Base-by-base conservation (phyloP, 2,797 vertebrate genomes). In the Sarcophilus harrisii region DNA sequence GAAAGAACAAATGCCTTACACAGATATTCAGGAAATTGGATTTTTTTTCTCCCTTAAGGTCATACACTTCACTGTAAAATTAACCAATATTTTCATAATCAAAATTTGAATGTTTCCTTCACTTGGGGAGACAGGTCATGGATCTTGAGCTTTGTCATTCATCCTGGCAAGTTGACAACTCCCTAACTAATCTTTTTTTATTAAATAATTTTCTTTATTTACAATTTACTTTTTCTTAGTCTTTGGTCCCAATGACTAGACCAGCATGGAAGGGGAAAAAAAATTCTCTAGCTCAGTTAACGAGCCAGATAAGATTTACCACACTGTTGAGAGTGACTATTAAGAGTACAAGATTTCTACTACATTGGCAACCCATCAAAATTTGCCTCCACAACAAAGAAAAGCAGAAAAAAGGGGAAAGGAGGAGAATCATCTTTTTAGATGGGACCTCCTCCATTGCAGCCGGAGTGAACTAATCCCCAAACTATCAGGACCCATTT, bases 31-130 rank as follows among this genome's bases (percentile, higher is more conserved):
- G 27, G 92, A 96, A 95, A 94, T 94, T 91, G 90, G 90, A 94
- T 92, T 93, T 38, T 93, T 30, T 29, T 13, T n/a, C 38, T n/a
- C 18, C n/a, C 27, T 57, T 32, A 92, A 95, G 90, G 91, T 95
- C 32, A 55, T 62, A 45, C 18, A 18, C 73, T 94, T 30, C n/a
- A n/a, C 57, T 95, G 89, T 96, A 96, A 96, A 94, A 94, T 95
- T 93, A 96, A 91, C 94, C 54, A 59, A 18, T 93, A 58, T 93
- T 54, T 95, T 94, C 60, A n/a, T 91, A 94, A 96, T 92, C 91
- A 92, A 57, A 95, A 57, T 28, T 1, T 27, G 38, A 55, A 57
- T 54, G 52, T 95, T 90, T 92, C 91, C 57, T 93, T 89, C 90
- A 28, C 5, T 1, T 90, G 92, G 92, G 59, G 90, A 55, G 93